These are phyloP conservation scores for Hirudo medicinalis DNA, from an alignment of 1,140 invertebrate species.

Conservation along the genomic window DNA sequence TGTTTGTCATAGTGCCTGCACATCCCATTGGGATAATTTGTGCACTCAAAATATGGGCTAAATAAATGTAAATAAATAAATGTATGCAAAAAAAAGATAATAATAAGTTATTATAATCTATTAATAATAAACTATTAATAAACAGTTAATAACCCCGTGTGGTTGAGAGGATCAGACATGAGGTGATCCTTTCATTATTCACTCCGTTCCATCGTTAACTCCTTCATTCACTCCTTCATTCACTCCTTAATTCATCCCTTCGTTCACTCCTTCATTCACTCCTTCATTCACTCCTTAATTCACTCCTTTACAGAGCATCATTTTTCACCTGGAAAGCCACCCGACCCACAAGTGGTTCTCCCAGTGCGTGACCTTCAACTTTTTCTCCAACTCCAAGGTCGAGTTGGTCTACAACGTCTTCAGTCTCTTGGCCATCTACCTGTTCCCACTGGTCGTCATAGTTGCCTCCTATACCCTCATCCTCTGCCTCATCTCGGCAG, in stretches of 20 bases:
- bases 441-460: slow-evolving; percentile 64
- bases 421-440: slow-evolving; percentile 65
- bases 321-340: slow-evolving; percentile 57
- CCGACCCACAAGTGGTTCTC: slow-evolving; percentile 52
- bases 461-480: slow-evolving; percentile 73
- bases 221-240: not conserved
- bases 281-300: not conserved
- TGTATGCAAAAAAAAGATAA: too few species aligned
- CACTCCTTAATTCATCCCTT: not conserved
- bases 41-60: too few species aligned
- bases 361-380: slow-evolving; percentile 65
- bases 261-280: not conserved
- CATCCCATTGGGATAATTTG: too few species aligned
- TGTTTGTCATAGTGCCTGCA: too few species aligned
- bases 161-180: not conserved
- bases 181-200: not conserved
- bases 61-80: too few species aligned
- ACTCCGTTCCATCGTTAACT: not conserved
- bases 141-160: not conserved
- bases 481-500: slow-evolving; percentile 57
- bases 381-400: slow-evolving; percentile 48
- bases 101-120: too few species aligned
- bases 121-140: too few species aligned
- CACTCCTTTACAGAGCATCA: slow-evolving; percentile 50
- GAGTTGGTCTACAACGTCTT: slow-evolving; percentile 62